Conservation (phyloP, 2,113 vertebrate species). For the Eonycteris spelaea region DNA sequence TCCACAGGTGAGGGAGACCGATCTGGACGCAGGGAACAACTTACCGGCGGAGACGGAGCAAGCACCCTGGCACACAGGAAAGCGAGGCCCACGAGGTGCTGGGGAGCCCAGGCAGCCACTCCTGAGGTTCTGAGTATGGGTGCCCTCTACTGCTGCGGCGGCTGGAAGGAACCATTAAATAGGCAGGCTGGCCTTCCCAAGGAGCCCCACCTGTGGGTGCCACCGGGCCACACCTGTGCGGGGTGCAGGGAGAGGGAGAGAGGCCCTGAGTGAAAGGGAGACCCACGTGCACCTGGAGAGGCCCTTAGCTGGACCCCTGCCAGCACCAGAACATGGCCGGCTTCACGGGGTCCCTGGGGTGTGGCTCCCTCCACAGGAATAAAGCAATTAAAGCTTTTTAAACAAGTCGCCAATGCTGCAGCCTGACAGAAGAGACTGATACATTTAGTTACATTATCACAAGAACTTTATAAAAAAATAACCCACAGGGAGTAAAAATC, state of each 20-base stretch:
- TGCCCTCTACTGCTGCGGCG: no score
- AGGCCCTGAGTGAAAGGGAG: background rate
- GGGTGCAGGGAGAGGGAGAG: no score
- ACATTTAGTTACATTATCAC: background rate
- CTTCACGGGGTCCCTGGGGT: no score
- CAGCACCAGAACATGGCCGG: background rate
- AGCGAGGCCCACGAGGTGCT: background rate
- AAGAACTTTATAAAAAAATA: background rate
- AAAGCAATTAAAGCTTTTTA: background rate
- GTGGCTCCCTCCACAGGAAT: no score
- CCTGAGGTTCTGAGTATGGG: background rate
- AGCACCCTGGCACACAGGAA: no score
- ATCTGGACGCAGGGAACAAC: background rate
- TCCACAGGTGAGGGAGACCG: background rate
- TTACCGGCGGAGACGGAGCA: accelerated
- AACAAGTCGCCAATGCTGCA: background rate
- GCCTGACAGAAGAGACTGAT: background rate
- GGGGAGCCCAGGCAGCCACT: background rate
- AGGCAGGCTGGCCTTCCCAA: background rate
- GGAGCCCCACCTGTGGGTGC: background rate
- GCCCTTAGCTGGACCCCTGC: background rate
- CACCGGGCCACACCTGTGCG: background rate
- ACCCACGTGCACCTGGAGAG: background rate
- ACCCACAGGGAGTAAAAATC: background rate
- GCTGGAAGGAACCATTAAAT: no score